These are phyloP conservation scores for Trachops cirrhosus DNA, from an alignment of 2,797 vertebrate species.

Conservation along the genomic window DNA sequence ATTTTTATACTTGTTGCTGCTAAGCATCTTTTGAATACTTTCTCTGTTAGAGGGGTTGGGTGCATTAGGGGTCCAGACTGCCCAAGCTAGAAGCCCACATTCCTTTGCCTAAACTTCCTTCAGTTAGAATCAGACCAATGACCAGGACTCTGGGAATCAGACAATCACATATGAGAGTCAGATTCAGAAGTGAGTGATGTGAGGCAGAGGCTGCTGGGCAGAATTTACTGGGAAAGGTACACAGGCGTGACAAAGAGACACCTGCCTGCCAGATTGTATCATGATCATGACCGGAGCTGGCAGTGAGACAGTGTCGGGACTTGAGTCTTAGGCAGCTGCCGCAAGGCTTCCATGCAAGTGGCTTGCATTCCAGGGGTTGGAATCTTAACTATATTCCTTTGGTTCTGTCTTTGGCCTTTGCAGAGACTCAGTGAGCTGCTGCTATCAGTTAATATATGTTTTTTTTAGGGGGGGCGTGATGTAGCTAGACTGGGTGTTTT, in stretches of 20 bases:
- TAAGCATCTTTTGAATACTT: not conserved
- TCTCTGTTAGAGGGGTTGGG: not conserved
- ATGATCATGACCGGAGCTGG: not conserved
- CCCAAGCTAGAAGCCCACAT: not conserved
- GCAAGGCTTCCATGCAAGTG: not conserved
- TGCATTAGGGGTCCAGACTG: not conserved
- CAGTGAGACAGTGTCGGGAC: no score
- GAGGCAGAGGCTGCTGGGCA: not conserved
- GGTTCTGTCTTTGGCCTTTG: not conserved
- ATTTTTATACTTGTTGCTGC: not conserved
- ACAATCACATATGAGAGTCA: not conserved
- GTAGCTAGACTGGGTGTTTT: not conserved
- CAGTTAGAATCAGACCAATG: not conserved
- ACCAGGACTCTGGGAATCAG: not conserved
- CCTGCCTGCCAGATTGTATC: not conserved
- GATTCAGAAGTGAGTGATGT: not conserved
- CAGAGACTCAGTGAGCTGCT: not conserved
- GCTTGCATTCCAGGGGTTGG: not conserved
- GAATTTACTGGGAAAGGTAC: not conserved
- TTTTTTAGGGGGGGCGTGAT: not conserved
- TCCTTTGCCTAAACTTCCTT: conserved; percentile 13
- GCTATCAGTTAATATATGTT: not conserved
- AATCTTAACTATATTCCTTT: not conserved
- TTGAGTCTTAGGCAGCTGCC: not conserved
- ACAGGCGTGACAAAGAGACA: not conserved